A percentile compares a stretch with the other conserved stretches of the same genome.
phyloP scores from a whole-genome alignment of 2,888 invertebrate species.

The Prosapia bicincta region DNA sequence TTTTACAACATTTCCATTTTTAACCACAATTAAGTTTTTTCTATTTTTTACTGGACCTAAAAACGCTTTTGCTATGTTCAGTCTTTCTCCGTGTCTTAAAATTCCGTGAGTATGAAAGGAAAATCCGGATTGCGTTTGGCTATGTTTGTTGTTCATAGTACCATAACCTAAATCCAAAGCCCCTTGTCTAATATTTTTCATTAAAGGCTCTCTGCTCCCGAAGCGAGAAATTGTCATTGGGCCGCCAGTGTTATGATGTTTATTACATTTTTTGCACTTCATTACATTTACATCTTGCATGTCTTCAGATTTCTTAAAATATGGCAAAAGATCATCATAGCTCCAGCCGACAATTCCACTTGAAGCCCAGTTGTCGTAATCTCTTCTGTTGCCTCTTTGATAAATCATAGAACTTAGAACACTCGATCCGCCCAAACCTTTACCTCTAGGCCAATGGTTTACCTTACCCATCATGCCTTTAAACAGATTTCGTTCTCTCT shows the following conservation, averaged over 20 bases:
- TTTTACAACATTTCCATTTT: conserved; percentile 56
- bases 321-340: conserved; percentile 48
- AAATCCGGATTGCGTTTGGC: conserved; percentile 26
- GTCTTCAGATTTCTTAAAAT: conserved; percentile 47
- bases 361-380: conserved; percentile 61
- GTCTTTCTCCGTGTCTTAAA: conserved; percentile 59
- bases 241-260: conserved; percentile 23
- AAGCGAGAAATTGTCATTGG: conserved; percentile 28
- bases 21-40: conserved; percentile 58
- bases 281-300: conserved; percentile 25
- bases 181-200: conserved; percentile 16
- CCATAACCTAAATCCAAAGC: conserved; percentile 26
- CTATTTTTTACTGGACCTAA: conserved; percentile 56
- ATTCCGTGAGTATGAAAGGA: conserved; percentile 46
- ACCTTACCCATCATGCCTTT: conserved; percentile 43
- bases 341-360: conserved; percentile 62
- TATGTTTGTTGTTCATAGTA: conserved; percentile 25
- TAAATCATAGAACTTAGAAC: conserved; percentile 63
- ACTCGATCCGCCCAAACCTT: conserved; percentile 62
- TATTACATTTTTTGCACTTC: background rate
- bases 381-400: conserved; percentile 57
- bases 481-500: conserved; percentile 47
- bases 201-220: conserved; percentile 13
- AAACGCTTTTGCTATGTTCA: conserved; percentile 64
- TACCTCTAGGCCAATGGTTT: conserved; percentile 57